Evolutionary conservation across 2,888 invertebrate genomes (phyloP).

Genomic region (Metallyticus violacea): DNA sequence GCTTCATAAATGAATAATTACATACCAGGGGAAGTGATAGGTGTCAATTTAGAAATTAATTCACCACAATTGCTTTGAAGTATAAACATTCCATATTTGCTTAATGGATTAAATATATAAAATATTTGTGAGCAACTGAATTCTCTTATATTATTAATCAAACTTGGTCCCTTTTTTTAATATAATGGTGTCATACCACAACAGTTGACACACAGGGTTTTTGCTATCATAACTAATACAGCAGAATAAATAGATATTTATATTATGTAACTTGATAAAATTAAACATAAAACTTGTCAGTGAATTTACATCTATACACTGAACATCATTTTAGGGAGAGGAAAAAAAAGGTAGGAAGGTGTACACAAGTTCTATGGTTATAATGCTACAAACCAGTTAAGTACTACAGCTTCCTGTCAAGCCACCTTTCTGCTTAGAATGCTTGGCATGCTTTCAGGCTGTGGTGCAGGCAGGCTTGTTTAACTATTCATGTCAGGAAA

Average conservation of each 20-base stretch:
- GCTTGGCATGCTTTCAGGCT: not conserved
- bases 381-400: not conserved
- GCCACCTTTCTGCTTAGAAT: not conserved
- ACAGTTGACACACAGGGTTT: not conserved
- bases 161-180: not conserved
- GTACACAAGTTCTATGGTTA: not conserved
- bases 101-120: constrained; percentile 2
- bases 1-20: not conserved
- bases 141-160: not conserved
- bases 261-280: not conserved
- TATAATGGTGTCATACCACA: constrained; percentile 12
- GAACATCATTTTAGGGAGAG: not conserved
- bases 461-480: not conserved
- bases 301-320: not conserved
- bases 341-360: not conserved
- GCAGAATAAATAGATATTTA: not conserved
- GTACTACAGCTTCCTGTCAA: not conserved
- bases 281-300: not conserved
- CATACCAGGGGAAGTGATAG: not conserved
- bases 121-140: not conserved
- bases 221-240: not conserved
- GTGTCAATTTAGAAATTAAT: not conserved
- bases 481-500: not conserved
- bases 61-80: not conserved
- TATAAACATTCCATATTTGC: not conserved